Conservation (phyloP, 2,888 invertebrate genomes). For the Cheilosia urbana region DNA sequence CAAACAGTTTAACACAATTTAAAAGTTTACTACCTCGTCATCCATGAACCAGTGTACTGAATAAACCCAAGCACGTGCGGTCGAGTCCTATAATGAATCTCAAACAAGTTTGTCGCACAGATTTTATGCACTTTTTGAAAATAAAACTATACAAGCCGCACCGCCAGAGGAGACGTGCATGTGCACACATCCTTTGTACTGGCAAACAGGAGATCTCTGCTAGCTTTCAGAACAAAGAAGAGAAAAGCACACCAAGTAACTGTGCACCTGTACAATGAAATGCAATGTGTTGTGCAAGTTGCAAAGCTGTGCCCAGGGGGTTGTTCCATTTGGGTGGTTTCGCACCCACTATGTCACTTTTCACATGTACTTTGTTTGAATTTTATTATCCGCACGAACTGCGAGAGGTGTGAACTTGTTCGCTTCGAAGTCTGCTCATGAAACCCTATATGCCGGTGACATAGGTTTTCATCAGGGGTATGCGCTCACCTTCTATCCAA, state of each 20-base stretch:
- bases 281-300: background rate
- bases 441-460: constrained; percentile 13
- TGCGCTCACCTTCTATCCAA: background rate
- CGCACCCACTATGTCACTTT: background rate
- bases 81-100: constrained; percentile 15
- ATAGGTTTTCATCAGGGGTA: constrained; percentile 11
- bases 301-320: background rate
- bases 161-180: background rate
- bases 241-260: background rate
- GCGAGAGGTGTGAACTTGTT: constrained; percentile 3
- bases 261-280: constrained; percentile 22
- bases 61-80: constrained; percentile 12
- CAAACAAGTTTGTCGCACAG: constrained; percentile 1
- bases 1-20: background rate
- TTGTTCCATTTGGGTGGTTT: background rate
- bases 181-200: background rate
- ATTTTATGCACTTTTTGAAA: constrained; percentile 7
- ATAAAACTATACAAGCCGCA: constrained; percentile 1
- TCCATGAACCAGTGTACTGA: background rate
- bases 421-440: background rate
- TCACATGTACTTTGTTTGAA: constrained; percentile 6
- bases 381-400: constrained; percentile 15
- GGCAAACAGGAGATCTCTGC: constrained; percentile 9
- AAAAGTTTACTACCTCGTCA: background rate
- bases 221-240: background rate